A percentile compares a stretch with the other conserved stretches of the same genome.
Evolutionary conservation across 1,140 invertebrate species (phyloP).

Genomic region (Tribolium madens): DNA sequence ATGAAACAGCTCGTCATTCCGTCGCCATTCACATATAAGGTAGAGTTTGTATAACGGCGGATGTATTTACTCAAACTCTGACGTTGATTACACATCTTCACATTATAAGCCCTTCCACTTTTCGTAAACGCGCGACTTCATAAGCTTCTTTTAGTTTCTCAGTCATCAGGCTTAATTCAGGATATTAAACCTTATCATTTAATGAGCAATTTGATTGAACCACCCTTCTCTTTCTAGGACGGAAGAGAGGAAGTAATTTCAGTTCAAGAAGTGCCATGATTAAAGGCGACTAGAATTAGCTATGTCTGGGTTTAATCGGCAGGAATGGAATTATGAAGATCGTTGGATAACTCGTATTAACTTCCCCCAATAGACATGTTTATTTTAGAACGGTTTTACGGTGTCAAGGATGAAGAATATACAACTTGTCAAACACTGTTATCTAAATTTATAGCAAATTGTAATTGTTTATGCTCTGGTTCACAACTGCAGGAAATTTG

Average conservation of each 20-base stretch:
- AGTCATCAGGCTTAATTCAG: slow-evolving; percentile 57
- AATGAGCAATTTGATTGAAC: slow-evolving; percentile 59
- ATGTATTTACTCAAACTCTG: slow-evolving; percentile 34
- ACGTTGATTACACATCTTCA: slow-evolving; percentile 34
- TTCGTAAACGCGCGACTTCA: slow-evolving; percentile 47
- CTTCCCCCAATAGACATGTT: slow-evolving; percentile 7
- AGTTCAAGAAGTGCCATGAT: slow-evolving; percentile 52
- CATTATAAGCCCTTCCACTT: slow-evolving; percentile 41
- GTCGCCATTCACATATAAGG: slow-evolving; percentile 14
- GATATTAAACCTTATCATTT: slow-evolving; percentile 60
- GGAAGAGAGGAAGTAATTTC: slow-evolving; percentile 52
- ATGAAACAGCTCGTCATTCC: slow-evolving; percentile 17
- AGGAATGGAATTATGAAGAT: slow-evolving; percentile 29
- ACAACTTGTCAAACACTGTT: background rate
- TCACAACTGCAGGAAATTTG: slow-evolving; percentile 13
- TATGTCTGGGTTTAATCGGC: slow-evolving; percentile 46
- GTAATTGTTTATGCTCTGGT: slow-evolving; percentile 24
- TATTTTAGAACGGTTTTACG: background rate
- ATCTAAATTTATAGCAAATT: background rate
- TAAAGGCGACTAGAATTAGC: slow-evolving; percentile 51
- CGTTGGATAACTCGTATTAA: slow-evolving; percentile 10
- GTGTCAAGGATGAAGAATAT: background rate
- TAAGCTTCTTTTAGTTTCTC: slow-evolving; percentile 55
- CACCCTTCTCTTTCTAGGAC: slow-evolving; percentile 39
- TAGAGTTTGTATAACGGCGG: slow-evolving; percentile 11